Conservation (phyloP, 2,888 invertebrate genomes). For the Andrena bucephala region DNA sequence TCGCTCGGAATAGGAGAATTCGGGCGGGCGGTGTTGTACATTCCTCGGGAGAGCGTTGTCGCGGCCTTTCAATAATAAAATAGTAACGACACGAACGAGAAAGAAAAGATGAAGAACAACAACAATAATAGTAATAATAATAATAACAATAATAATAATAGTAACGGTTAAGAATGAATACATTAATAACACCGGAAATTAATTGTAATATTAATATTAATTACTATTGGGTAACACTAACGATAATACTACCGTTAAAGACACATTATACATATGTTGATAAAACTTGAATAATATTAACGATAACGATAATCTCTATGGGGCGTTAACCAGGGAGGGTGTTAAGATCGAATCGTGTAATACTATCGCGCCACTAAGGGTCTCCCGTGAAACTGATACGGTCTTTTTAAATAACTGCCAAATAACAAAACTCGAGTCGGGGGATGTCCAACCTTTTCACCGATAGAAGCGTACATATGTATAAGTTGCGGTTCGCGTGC, state of each 20-base stretch:
- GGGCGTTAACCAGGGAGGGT: slow-evolving; percentile 24
- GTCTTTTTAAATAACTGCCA: slow-evolving; percentile 79
- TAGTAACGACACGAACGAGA: slow-evolving; percentile 57
- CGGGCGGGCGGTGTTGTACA: slow-evolving; percentile 32
- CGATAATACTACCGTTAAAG: slow-evolving; percentile 42
- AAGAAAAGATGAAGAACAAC: slow-evolving; percentile 45
- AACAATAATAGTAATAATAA: slow-evolving; percentile 61
- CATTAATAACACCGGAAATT: slow-evolving; percentile 45
- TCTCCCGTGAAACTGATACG: slow-evolving; percentile 70
- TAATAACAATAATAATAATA: slow-evolving; percentile 61
- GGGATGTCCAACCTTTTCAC: slow-evolving; percentile 67
- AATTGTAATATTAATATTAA: slow-evolving; percentile 52
- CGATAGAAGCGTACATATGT: slow-evolving; percentile 22
- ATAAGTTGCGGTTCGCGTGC: slow-evolving; percentile 2
- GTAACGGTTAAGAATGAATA: slow-evolving; percentile 50
- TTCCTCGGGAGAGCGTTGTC: slow-evolving; percentile 67
- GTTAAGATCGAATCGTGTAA: slow-evolving; percentile 55
- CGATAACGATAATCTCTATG: slow-evolving; percentile 58
- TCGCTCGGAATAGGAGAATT: background rate
- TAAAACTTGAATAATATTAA: slow-evolving; percentile 38
- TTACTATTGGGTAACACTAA: slow-evolving; percentile 18
- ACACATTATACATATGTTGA: slow-evolving; percentile 40
- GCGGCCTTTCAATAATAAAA: slow-evolving; percentile 71
- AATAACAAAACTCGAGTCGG: slow-evolving; percentile 69
- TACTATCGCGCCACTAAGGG: slow-evolving; percentile 49